Percentiles rank a stretch among this genome's conserved stretches.
These are phyloP conservation scores for Spialia ferax DNA, from an alignment of 2,888 invertebrate genomes.

Conservation along the genomic window DNA sequence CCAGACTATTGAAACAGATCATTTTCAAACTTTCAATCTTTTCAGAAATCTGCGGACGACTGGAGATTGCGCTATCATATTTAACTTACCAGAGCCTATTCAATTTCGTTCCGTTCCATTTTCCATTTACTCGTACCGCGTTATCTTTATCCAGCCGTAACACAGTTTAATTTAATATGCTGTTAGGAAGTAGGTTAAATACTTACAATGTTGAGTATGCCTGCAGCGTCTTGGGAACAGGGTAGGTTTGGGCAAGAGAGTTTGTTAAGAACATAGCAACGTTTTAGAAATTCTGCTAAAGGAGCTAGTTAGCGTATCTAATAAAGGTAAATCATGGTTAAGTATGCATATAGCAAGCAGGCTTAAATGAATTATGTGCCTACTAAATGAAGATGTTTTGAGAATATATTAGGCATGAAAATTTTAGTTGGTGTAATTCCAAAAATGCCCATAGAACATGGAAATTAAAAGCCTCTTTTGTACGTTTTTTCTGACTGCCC, in stretches of 20 bases:
- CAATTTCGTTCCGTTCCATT: conserved; percentile 55
- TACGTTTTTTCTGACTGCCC: too few relatives aligned
- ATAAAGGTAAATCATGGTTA: neutral
- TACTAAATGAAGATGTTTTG: too few relatives aligned
- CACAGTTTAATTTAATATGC: conserved; percentile 76
- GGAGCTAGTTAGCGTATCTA: neutral
- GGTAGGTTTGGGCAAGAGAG: conserved; percentile 3
- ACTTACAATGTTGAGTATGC: conserved; percentile 52
- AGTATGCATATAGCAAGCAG: neutral
- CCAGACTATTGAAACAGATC: neutral
- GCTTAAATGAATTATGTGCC: too few relatives aligned
- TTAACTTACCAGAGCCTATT: conserved; percentile 34
- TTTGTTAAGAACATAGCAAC: neutral
- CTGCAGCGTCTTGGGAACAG: conserved; percentile 46
- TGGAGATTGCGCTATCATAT: conserved; percentile 32
- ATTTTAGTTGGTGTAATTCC: too few relatives aligned
- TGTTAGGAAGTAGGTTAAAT: conserved; percentile 66
- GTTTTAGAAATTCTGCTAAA: neutral
- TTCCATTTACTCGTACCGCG: conserved; percentile 65
- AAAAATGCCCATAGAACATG: too few relatives aligned
- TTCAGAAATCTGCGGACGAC: conserved; percentile 9
- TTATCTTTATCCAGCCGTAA: conserved; percentile 70
- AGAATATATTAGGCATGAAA: too few relatives aligned
- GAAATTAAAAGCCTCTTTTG: too few relatives aligned
- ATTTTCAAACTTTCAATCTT: conserved; percentile 1